Evolutionary conservation across 1,140 invertebrate genomes (phyloP).

Genomic region (Zaprionus africanus): DNA sequence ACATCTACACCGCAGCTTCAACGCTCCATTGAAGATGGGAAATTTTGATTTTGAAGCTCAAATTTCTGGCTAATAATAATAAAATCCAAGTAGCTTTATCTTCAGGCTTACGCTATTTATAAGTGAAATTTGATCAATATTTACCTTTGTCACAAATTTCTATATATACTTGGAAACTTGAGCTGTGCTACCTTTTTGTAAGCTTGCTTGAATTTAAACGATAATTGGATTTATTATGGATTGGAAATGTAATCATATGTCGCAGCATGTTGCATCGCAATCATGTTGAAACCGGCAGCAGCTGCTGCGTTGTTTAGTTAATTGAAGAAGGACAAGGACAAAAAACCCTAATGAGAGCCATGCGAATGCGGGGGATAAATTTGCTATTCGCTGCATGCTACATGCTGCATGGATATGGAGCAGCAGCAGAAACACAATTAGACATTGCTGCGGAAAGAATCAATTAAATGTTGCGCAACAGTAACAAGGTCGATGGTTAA

Average conservation of each 20-base stretch:
- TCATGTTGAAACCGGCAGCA: neutral
- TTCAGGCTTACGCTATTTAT: too few species aligned
- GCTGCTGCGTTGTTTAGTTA: conserved; percentile 3
- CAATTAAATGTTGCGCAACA: neutral
- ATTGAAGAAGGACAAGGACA: conserved; percentile 1
- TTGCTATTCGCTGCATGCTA: neutral
- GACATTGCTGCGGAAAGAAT: neutral
- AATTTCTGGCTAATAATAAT: too few species aligned
- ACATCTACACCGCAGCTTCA: too few species aligned
- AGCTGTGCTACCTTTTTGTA: neutral
- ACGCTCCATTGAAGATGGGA: too few species aligned
- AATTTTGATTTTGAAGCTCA: too few species aligned
- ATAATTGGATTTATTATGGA: neutral
- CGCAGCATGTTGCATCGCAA: neutral
- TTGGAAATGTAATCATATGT: neutral
- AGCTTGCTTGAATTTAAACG: neutral
- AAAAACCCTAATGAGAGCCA: neutral
- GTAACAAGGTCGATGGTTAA: conserved; percentile 1
- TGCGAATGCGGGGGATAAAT: neutral
- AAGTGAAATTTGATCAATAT: too few species aligned
- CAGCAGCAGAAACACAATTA: conserved; percentile 1
- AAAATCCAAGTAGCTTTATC: too few species aligned
- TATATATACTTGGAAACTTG: too few species aligned
- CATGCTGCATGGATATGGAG: neutral
- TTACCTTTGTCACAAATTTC: too few species aligned